phyloP scores from a whole-genome alignment of 2,888 invertebrate species.

The Strigamia maritima region DNA sequence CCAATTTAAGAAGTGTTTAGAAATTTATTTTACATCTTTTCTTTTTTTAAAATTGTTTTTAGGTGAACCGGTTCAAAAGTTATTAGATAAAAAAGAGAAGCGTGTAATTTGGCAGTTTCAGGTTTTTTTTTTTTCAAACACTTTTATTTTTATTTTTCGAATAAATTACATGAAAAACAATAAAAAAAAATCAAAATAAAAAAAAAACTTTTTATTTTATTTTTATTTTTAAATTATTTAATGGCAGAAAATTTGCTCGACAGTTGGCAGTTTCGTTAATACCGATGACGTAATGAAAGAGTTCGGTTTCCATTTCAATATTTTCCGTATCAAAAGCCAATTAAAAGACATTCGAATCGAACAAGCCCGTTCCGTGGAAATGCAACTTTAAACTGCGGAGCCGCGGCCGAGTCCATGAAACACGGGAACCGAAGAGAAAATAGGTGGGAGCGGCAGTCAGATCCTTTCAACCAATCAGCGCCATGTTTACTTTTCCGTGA shows the following conservation, averaged over 20 bases:
- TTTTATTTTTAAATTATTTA: too few relatives aligned
- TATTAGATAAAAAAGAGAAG: neutral
- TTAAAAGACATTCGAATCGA: neutral
- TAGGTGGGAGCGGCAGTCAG: neutral
- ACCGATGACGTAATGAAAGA: too few relatives aligned
- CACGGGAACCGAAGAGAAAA: neutral
- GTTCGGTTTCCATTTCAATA: neutral
- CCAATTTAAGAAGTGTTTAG: neutral
- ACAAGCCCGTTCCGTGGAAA: neutral
- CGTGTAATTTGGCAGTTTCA: too few relatives aligned
- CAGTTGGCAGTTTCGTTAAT: too few relatives aligned
- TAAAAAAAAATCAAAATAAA: too few relatives aligned
- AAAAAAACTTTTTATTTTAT: too few relatives aligned
- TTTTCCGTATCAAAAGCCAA: neutral
- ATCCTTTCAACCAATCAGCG: neutral
- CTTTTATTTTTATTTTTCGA: too few relatives aligned
- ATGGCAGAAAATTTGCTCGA: too few relatives aligned
- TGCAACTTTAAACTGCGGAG: neutral
- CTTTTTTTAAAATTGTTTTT: neutral
- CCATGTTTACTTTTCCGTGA: slow-evolving; percentile 26
- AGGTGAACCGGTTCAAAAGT: neutral
- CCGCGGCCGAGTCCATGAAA: neutral
- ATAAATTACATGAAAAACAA: too few relatives aligned
- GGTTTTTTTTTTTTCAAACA: too few relatives aligned
- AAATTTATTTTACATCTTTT: neutral